phyloP scores from a whole-genome alignment of 1,140 invertebrate species.

The Drosophila littoralis region DNA sequence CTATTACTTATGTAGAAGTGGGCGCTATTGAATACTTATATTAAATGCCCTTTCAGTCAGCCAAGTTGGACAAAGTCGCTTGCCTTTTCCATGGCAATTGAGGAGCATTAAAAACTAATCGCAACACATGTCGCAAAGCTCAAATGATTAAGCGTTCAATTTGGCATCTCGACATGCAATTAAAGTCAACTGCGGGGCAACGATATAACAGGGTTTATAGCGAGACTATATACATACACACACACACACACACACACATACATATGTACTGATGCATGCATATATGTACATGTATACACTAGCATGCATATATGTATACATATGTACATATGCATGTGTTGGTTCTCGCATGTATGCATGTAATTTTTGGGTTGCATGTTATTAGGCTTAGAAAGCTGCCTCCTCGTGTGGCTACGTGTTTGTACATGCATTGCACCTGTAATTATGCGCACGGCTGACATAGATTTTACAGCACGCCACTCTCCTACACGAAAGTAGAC shows the following conservation, averaged over 20 bases:
- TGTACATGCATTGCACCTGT: conserved; percentile 69
- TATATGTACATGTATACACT: background rate
- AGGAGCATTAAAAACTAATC: conserved; percentile 65
- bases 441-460: conserved; percentile 78
- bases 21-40: conserved; percentile 3
- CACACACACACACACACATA: background rate
- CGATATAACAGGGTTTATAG: background rate
- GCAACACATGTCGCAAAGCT: conserved; percentile 51
- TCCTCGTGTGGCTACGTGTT: conserved; percentile 48
- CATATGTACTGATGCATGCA: background rate
- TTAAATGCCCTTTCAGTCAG: conserved; percentile 26
- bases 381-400: conserved; percentile 30
- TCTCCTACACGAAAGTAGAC: conserved; percentile 4
- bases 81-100: conserved; percentile 53
- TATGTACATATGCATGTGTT: background rate
- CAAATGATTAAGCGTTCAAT: conserved; percentile 66
- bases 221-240: background rate
- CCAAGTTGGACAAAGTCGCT: conserved; percentile 9
- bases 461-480: conserved; percentile 49
- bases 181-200: conserved; percentile 33
- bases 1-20: conserved; percentile 33
- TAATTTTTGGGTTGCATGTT: conserved; percentile 22
- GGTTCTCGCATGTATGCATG: conserved; percentile 3
- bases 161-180: conserved; percentile 58
- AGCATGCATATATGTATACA: background rate